Conservation (phyloP, 2,888 invertebrate genomes). For the Melolontha melolontha region DNA sequence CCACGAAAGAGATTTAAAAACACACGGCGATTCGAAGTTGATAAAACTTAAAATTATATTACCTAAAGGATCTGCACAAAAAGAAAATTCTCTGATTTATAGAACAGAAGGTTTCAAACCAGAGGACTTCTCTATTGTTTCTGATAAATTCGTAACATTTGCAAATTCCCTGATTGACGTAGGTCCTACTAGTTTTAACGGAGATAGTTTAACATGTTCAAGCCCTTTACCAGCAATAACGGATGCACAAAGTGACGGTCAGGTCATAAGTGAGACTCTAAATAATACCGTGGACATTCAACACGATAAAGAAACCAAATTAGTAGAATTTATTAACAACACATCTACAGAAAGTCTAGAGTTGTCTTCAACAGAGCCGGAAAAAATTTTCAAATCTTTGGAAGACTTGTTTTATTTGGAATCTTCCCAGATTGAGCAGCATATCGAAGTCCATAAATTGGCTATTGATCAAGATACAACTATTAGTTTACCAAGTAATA, state of each 20-base stretch:
- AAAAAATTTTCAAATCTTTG: neutral
- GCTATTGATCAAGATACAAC: no score
- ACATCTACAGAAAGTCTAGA: neutral
- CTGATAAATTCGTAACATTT: constrained; percentile 4
- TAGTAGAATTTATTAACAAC: constrained; percentile 16
- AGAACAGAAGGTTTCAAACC: neutral
- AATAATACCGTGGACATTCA: constrained; percentile 7
- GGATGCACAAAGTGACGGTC: neutral
- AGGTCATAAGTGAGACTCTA: neutral
- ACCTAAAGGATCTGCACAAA: constrained; percentile 19
- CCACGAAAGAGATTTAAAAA: neutral
- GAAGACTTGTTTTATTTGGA: neutral
- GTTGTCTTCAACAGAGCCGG: no score
- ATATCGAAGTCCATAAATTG: no score
- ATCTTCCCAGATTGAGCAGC: no score
- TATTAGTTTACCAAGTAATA: no score
- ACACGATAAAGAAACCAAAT: constrained; percentile 5
- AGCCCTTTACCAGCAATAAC: constrained; percentile 2
- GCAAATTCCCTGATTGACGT: constrained; percentile 23
- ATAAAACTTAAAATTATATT: constrained; percentile 31
- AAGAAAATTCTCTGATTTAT: neutral
- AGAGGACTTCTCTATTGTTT: constrained; percentile 5
- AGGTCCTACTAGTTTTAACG: constrained; percentile 1
- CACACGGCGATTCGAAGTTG: neutral
- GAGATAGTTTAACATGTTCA: neutral